Evolutionary conservation across 2,797 vertebrate genomes (phyloP), one percentile per base, ranked within the genome.

Genomic region (Heterohyrax brucei): DNA sequence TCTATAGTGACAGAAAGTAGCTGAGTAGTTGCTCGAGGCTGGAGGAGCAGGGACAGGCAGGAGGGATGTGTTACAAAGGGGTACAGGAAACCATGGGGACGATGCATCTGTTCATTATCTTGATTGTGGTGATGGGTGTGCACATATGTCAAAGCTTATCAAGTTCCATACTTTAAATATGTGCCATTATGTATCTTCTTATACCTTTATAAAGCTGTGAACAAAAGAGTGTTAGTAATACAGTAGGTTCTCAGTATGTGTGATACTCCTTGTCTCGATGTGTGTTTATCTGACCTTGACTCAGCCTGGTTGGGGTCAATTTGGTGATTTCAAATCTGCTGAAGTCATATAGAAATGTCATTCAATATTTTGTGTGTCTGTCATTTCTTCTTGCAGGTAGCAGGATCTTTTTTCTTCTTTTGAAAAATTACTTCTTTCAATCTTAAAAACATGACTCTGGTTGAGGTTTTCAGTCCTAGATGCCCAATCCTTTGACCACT

Each of bases 281-380:
- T 75, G 7, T 84, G 4, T 89, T 95, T 86, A 91, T 62, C 39
- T 76, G 16, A 66, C 48, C 53, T 89, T 91, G 44, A 87, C 39
- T 81, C 59, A 80, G 87, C 2, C 2, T 89, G 6, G 56, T 56
- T 85, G 22, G 91, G 10, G 44, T 70, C 59, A 96, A 83, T 92
- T 78, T 91, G 75, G 33, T 46, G 16, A 70, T 46, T 87, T 16
- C 53, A 66, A 84, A 66, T 64, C 21, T 59, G 22, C 13, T 39
- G 50, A 80, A 73, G 4, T 4, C 16, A 53, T 2, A 3, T 5
- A 82, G 39, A 87, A 78, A 22, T 89, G 77, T 46, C 24, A 44
- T 87, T 85, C 16, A 21, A 64, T 94, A 48, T 81, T 89, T 66
- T 48, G 33, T 77, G 59, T 75, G 3, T 7, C 66, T 4, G 62